Evolutionary conservation across 2,113 vertebrate genomes (phyloP).

Genomic region (Scomber scombrus): DNA sequence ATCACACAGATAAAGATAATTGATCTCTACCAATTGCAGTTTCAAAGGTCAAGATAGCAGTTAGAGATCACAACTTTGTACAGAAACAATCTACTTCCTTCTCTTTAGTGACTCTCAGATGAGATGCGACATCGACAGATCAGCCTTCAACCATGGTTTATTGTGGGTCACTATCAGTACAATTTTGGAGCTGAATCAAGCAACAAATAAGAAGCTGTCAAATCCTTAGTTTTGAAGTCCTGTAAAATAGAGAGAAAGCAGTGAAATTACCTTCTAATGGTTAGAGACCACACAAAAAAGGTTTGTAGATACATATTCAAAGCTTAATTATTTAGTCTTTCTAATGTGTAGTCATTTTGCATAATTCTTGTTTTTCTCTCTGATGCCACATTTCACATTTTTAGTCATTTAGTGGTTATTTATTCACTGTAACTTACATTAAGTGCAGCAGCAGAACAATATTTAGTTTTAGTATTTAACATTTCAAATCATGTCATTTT

Average conservation of each 20-base stretch:
- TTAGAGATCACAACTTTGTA: not conserved
- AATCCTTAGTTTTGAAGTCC: not conserved
- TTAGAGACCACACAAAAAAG: not conserved
- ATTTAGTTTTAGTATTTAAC: no score
- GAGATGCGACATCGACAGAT: not conserved
- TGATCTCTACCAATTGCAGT: not conserved
- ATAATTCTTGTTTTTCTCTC: not conserved
- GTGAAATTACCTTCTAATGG: no score
- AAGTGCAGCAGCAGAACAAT: no score
- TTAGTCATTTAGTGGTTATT: not conserved
- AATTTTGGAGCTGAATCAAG: not conserved
- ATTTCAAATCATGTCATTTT: not conserved
- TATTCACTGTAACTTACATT: not conserved
- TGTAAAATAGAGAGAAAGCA: no score
- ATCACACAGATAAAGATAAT: not conserved
- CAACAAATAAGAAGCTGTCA: not conserved
- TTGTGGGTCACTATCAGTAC: conserved; percentile 4
- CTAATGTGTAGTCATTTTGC: not conserved
- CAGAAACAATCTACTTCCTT: not conserved
- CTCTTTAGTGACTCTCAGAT: not conserved
- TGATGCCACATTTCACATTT: not conserved
- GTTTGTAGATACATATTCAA: not conserved
- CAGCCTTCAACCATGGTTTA: not conserved
- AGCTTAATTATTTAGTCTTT: not conserved
- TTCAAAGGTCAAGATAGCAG: not conserved